Conservation (phyloP, 2,888 invertebrate genomes). For the Catocala nupta region DNA sequence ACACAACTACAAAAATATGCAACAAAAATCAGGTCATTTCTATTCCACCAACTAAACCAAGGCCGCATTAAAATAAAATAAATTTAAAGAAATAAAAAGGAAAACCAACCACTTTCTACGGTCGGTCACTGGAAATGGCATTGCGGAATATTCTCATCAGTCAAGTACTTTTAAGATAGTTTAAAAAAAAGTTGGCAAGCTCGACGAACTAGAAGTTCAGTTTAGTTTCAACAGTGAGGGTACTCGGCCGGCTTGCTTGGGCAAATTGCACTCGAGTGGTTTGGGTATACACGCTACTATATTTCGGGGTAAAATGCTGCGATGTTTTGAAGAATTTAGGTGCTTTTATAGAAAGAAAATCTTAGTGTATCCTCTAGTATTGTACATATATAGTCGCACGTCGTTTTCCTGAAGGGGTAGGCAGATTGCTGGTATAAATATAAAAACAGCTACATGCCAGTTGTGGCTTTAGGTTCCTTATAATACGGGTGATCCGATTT, state of each 20-base stretch:
- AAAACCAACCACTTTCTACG: constrained; percentile 18
- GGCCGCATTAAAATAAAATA: constrained; percentile 7
- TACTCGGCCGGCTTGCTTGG: constrained; percentile 69
- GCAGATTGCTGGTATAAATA: no score
- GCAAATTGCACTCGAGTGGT: constrained; percentile 78
- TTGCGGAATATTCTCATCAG: constrained; percentile 45
- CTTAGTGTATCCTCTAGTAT: no score
- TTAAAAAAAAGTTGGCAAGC: constrained; percentile 53
- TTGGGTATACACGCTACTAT: constrained; percentile 51
- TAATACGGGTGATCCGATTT: no score
- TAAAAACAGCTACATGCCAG: no score
- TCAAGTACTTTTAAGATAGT: constrained; percentile 38
- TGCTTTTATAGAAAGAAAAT: no score
- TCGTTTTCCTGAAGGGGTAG: no score
- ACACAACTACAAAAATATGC: no score
- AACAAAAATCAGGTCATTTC: no score
- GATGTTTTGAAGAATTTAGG: constrained; percentile 2
- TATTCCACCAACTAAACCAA: neutral
- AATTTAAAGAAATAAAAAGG: constrained; percentile 22
- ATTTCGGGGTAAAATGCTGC: constrained; percentile 21
- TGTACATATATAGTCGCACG: no score
- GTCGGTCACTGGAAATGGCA: constrained; percentile 18
- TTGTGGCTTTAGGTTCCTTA: no score
- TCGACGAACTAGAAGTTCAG: constrained; percentile 71
- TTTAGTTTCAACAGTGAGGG: constrained; percentile 72